Evolutionary conservation across 2,888 invertebrate genomes (phyloP), one percentile per base, ranked within the genome.

Genomic region (Ditula angustiorana): DNA sequence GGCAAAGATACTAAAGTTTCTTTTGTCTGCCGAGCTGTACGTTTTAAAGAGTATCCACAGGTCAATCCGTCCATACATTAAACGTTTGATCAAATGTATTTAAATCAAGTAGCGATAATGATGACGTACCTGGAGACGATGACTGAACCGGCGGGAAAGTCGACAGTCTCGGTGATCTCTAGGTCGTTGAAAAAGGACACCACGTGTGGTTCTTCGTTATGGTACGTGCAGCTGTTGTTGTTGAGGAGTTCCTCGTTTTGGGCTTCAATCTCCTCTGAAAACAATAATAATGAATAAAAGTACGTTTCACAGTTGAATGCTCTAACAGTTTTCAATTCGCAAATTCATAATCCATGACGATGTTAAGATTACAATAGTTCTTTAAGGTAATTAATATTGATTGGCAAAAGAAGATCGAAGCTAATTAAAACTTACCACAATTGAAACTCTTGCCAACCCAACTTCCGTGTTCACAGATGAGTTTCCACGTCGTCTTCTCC

Each of bases 381-480:
- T 26, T 35, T 35, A 4, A 35, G 10, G n/a, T n/a, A n/a, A n/a
- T n/a, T n/a, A n/a, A n/a, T 2, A 35, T 35, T 35, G 35, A 26
- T 8, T 33, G 33, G 2, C 26, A 26, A 26, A 26, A 26, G 26
- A 10, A 33, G 33, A 37, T 49, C 11, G 46, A 49, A 10, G 19
- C 5, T 33, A 46, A 26, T 13, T 26, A 28, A 52, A 19, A 80
- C 93, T 88, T 84, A 97, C 97, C 97, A 82, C 97, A 97, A 74
- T 95, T 95, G 66, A 96, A 94, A 56, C 96, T 95, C 75, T 96
- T 94, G 21, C 97, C 97, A 67, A 96, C 95, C 97, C 97, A 97
- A 71, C 94, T 95, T 0, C 97, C 97, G 74, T 97, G 96, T 79
- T 97, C 96, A 75, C 97, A 97, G 61, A 96, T 95, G 23, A 97